phyloP scores from a whole-genome alignment of 2,797 vertebrate species.

The Rhinogobio ventralis region DNA sequence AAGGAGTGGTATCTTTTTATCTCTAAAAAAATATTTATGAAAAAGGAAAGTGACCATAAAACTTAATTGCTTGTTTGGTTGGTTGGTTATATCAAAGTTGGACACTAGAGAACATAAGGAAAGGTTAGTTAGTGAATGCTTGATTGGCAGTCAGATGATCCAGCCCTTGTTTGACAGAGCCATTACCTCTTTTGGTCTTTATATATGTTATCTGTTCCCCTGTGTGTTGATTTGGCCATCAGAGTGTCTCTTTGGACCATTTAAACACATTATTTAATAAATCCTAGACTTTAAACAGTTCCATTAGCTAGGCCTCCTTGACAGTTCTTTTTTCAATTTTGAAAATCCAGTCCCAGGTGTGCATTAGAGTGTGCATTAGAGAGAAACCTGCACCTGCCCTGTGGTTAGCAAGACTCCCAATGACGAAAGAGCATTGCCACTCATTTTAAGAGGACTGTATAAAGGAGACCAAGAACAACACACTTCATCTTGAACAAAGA shows the following conservation, averaged over 20 bases:
- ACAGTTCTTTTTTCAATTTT: neutral
- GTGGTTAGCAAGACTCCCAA: conserved; percentile 27
- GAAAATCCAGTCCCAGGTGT: conserved; percentile 25
- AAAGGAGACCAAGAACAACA: neutral
- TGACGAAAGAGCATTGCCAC: neutral
- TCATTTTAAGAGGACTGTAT: conserved; percentile 58
- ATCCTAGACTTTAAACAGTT: neutral
- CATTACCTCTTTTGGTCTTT: neutral
- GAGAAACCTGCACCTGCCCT: conserved; percentile 30
- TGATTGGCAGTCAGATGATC: neutral
- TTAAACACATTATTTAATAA: conserved; percentile 22
- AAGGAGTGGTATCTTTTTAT: no score
- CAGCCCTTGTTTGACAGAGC: neutral
- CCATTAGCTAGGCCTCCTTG: conserved; percentile 36
- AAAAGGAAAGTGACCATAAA: neutral
- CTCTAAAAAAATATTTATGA: no score
- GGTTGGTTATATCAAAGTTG: neutral
- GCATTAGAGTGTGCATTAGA: conserved; percentile 32
- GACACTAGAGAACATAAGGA: neutral
- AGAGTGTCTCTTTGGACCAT: conserved; percentile 25
- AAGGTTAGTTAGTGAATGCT: neutral
- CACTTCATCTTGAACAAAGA: neutral
- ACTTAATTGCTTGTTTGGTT: neutral
- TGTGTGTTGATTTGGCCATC: conserved; percentile 11
- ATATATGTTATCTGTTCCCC: conserved; percentile 9